phyloP scores from a whole-genome alignment of 2,113 vertebrate genomes.

The Pterocles gutturalis region DNA sequence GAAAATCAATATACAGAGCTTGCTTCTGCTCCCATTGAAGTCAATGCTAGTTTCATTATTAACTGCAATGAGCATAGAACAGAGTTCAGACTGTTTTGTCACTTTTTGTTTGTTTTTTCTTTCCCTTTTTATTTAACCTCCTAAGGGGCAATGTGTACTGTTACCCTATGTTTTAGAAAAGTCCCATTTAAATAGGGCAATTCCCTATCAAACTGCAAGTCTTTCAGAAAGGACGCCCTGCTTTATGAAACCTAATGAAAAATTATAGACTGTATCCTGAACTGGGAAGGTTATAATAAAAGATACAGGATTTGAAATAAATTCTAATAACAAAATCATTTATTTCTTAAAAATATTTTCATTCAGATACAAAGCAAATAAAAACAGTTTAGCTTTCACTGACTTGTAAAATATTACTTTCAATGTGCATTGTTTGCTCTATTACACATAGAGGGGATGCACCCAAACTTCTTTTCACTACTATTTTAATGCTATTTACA shows the following conservation, averaged over 20 bases:
- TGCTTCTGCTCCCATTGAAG: constrained; percentile 48
- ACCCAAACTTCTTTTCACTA: background rate
- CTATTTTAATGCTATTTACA: constrained; percentile 47
- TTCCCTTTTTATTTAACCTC: constrained; percentile 49
- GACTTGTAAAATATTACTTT: background rate
- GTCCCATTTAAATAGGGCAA: background rate
- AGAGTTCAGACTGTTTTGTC: constrained; percentile 47
- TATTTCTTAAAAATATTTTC: constrained; percentile 28
- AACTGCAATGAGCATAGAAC: constrained; percentile 51
- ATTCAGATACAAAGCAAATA: constrained; percentile 3
- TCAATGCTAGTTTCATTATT: constrained; percentile 50
- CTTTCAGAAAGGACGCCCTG: background rate
- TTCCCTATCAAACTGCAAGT: background rate
- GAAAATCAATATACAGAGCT: constrained; percentile 75
- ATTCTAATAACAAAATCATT: constrained; percentile 50
- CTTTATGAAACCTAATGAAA: constrained; percentile 36
- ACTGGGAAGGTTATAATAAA: constrained; percentile 9
- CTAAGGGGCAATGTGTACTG: background rate
- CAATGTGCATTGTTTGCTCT: background rate
- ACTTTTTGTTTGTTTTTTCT: constrained; percentile 14
- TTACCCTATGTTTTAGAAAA: background rate
- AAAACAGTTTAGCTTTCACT: constrained; percentile 5
- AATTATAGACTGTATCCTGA: constrained; percentile 20
- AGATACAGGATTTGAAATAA: constrained; percentile 53
- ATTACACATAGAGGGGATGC: background rate